Conservation (phyloP, 2,113 vertebrate species). For the Ariopsis seemanni region DNA sequence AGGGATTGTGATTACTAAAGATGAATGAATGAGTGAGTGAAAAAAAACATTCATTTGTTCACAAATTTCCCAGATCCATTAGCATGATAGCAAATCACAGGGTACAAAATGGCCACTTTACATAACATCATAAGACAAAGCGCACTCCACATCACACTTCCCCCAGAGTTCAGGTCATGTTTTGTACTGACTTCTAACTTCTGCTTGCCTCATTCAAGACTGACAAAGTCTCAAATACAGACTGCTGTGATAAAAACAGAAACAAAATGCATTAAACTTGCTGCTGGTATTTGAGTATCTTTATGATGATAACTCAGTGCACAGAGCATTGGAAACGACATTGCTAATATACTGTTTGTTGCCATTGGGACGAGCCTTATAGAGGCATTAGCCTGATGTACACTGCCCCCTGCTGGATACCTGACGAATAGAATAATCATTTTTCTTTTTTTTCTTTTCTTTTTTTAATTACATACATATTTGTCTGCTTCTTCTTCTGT, state of each 20-base stretch:
- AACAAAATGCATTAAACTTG: neutral
- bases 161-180: neutral
- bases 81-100: neutral
- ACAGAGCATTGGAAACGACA: too few relatives aligned
- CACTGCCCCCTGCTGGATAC: conserved; percentile 34
- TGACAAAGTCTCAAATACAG: neutral
- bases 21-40: neutral
- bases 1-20: neutral
- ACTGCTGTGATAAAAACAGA: neutral
- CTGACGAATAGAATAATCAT: neutral
- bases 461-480: neutral
- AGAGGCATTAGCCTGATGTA: neutral
- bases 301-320: neutral
- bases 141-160: neutral
- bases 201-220: neutral
- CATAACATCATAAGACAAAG: neutral
- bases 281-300: neutral
- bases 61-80: neutral
- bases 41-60: neutral
- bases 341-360: too few relatives aligned
- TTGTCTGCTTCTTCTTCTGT: neutral
- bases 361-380: neutral
- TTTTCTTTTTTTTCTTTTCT: neutral
- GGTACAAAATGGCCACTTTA: neutral
- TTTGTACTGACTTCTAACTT: neutral